phyloP scores from a whole-genome alignment of 2,113 vertebrate genomes.

The Merops nubicus region DNA sequence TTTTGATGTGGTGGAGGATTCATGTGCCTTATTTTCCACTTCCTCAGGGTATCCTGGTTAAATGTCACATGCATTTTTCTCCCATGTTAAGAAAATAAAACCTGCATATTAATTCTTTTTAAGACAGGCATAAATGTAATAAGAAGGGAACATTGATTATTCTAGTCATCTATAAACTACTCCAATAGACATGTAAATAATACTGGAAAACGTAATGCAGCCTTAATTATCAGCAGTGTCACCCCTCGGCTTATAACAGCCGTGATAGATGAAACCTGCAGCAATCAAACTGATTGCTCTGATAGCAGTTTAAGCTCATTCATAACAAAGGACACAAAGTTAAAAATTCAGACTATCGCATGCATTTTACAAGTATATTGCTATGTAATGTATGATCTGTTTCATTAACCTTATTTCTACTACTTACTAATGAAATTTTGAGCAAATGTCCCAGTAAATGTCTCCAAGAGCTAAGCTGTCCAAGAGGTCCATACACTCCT shows the following conservation, averaged over 20 bases:
- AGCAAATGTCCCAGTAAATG: background rate
- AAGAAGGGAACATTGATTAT: slow-evolving; percentile 18
- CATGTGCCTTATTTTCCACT: slow-evolving; percentile 13
- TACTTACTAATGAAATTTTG: background rate
- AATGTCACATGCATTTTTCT: slow-evolving; percentile 33
- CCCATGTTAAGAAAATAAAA: slow-evolving; percentile 10
- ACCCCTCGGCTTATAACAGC: background rate
- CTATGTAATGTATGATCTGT: background rate
- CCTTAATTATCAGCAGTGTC: slow-evolving; percentile 1
- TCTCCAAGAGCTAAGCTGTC: background rate
- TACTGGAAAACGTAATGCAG: background rate
- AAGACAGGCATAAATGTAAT: background rate
- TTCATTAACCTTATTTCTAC: background rate
- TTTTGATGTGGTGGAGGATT: slow-evolving; percentile 19
- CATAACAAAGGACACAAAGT: background rate
- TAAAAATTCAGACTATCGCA: background rate
- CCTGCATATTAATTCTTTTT: slow-evolving; percentile 24
- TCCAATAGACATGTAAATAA: slow-evolving; percentile 9
- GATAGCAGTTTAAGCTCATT: background rate
- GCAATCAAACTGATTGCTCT: slow-evolving; percentile 20
- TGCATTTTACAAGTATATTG: background rate
- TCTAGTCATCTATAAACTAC: background rate
- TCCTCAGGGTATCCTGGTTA: slow-evolving; percentile 38
- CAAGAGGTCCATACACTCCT: background rate
- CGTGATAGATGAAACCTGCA: background rate